These are phyloP conservation scores for Macheiramphus alcinus DNA, from an alignment of 2,113 vertebrate species.

Conservation along the genomic window DNA sequence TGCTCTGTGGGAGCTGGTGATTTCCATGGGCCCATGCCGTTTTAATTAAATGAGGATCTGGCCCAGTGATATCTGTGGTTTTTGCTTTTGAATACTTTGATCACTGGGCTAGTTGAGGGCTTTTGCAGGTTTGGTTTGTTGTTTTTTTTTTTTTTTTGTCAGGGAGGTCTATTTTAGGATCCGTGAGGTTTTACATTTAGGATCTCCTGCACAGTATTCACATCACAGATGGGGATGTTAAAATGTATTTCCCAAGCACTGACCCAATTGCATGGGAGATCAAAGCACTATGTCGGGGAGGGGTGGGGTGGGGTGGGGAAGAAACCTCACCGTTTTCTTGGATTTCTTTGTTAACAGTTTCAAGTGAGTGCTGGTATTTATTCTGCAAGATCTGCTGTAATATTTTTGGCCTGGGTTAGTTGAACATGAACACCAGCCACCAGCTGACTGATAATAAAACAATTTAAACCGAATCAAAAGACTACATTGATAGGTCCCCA, in stretches of 20 bases:
- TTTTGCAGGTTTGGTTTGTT: neutral
- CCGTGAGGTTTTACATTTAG: neutral
- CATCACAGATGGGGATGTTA: neutral
- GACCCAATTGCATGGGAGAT: conserved; percentile 63
- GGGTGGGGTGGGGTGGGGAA: neutral
- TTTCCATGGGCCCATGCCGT: neutral
- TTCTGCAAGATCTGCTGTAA: neutral
- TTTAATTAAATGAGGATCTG: neutral
- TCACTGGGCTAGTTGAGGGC: neutral
- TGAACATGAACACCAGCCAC: neutral
- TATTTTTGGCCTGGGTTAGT: neutral
- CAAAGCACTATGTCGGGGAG: conserved; percentile 2
- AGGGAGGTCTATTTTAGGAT: neutral
- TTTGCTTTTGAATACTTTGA: neutral
- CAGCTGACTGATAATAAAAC: neutral
- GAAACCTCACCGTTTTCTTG: neutral
- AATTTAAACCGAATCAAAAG: neutral
- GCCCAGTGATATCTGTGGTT: neutral
- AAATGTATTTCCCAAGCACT: conserved; percentile 53
- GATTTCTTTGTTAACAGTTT: conserved; percentile 32
- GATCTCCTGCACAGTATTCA: neutral
- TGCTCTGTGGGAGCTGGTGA: neutral
- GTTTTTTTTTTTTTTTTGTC: neutral
- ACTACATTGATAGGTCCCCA: neutral
- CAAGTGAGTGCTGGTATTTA: neutral